A percentile compares a stretch with the other conserved stretches of the same genome.
Evolutionary conservation across 1,140 invertebrate genomes (phyloP).

Genomic region (Glomeris maerens): DNA sequence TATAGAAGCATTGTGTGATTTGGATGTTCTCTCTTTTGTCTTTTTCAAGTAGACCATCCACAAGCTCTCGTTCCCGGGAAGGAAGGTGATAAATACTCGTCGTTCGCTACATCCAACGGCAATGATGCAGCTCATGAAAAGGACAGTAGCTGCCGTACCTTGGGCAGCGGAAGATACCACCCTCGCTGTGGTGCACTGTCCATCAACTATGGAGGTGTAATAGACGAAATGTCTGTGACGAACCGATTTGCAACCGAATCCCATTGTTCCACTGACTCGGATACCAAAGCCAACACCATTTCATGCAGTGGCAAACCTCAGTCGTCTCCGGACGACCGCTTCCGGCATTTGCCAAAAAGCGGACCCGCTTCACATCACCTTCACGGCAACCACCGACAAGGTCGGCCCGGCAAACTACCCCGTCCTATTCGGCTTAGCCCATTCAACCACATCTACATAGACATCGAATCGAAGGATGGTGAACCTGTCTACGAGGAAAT

Average conservation of each 20-base stretch:
- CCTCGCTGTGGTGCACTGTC: too few species aligned
- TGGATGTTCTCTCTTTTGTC: too few species aligned
- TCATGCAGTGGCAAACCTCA: too few species aligned
- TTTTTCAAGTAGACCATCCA: too few species aligned
- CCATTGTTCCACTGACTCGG: constrained; percentile 24
- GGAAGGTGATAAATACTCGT: constrained; percentile 21
- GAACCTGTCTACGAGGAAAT: constrained; percentile 71
- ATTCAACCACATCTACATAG: constrained; percentile 49
- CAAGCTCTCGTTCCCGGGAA: too few species aligned
- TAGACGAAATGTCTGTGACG: constrained; percentile 13
- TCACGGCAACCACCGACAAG: constrained; percentile 13
- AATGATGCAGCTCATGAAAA: too few species aligned
- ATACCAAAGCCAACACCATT: too few species aligned
- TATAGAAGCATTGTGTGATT: too few species aligned
- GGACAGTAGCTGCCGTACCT: too few species aligned
- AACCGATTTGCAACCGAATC: constrained; percentile 27
- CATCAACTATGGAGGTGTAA: constrained; percentile 6
- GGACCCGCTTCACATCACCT: constrained; percentile 11
- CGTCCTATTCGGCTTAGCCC: constrained; percentile 28
- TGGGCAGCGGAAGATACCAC: too few species aligned
- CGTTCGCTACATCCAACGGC: constrained; percentile 51
- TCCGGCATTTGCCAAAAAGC: constrained; percentile 7
- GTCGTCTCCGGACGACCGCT: too few species aligned
- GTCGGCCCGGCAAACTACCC: constrained; percentile 21
- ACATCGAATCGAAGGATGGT: constrained; percentile 45